Evolutionary conservation across 2,888 invertebrate species (phyloP).

Genomic region (Theodoxus fluviatilis): DNA sequence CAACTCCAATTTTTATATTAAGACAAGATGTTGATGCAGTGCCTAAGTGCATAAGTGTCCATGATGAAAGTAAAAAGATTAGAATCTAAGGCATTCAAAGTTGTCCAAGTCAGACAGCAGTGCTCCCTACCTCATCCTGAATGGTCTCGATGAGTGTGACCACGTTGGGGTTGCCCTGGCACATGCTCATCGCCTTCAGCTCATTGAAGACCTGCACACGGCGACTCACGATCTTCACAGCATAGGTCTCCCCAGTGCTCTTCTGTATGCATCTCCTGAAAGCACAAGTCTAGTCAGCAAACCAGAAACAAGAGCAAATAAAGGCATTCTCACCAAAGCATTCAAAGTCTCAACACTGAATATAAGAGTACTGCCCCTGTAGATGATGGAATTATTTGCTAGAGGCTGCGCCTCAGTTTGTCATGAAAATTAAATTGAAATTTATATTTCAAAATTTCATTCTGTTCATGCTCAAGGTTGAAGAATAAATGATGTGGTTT

Average conservation of each 20-base stretch:
- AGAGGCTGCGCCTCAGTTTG: too few species aligned
- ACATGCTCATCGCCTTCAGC: conserved; percentile 78
- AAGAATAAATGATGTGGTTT: too few species aligned
- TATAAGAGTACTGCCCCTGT: neutral
- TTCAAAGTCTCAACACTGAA: neutral
- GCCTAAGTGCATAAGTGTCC: too few species aligned
- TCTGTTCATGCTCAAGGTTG: too few species aligned
- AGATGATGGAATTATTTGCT: neutral
- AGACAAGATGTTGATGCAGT: too few species aligned
- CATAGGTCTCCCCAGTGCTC: conserved; percentile 78
- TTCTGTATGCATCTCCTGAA: conserved; percentile 77
- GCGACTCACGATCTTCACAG: conserved; percentile 84
- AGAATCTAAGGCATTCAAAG: too few species aligned
- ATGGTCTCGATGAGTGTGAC: conserved; percentile 84
- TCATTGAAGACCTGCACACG: conserved; percentile 77
- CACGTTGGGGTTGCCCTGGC: conserved; percentile 89
- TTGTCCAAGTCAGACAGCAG: too few species aligned
- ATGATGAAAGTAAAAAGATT: too few species aligned
- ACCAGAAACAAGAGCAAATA: neutral
- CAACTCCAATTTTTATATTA: too few species aligned
- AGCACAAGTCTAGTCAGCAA: conserved; percentile 27
- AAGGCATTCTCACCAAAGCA: neutral
- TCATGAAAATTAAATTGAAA: too few species aligned
- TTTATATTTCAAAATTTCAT: too few species aligned
- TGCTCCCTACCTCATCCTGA: conserved; percentile 74